Evolutionary conservation across 2,888 invertebrate species (phyloP), one percentile per base, ranked within the genome.

Genomic region (Lycocerus yunnanus): DNA sequence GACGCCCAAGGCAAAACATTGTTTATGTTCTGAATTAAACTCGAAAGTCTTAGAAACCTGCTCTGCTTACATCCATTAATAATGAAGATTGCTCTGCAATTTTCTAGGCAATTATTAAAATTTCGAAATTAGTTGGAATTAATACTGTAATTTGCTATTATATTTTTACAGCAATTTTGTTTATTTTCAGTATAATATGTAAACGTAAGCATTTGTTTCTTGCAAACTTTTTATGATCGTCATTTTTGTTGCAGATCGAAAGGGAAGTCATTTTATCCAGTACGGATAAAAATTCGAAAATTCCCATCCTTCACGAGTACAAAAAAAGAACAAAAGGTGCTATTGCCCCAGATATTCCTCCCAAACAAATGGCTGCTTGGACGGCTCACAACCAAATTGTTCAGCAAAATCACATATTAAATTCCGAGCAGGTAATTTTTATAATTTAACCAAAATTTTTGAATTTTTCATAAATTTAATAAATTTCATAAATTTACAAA

Each of bases 251-350:
- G 8, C 43, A 94, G 94, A 94, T 94, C 86, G 94, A 94, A 86
- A 90, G 94, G 63, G 94, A 94, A 87, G 92, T 94, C 81, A 92
- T 94, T 71, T 86, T 94, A 72, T 92, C 93, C 3, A 92, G 91
- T 43, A 90, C 91, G 0, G 94, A 94, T 85, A 94, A 93, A 87
- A 93, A 92, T 86, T 92, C 93, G 58, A 94, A 94, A 86, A 93
- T 94, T 71, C 94, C 94, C 2, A 92, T 94, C 78, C 89, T 94
- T 71, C 92, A 93, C 85, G 94, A 94, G 82, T 93, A 93, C 82
- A 91, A 93, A 84, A 90, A 90, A 82, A 86, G 89, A 79, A 87
- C 89, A 18, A 89, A 91, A 74, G 89, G 88, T 0, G 91, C 93
- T 1, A 92, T 94, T 24, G 94, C 94, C 4, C 94, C 94, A 15